These are phyloP conservation scores for Apodemus speciosus DNA, from an alignment of 2,113 vertebrate species.

Conservation along the genomic window DNA sequence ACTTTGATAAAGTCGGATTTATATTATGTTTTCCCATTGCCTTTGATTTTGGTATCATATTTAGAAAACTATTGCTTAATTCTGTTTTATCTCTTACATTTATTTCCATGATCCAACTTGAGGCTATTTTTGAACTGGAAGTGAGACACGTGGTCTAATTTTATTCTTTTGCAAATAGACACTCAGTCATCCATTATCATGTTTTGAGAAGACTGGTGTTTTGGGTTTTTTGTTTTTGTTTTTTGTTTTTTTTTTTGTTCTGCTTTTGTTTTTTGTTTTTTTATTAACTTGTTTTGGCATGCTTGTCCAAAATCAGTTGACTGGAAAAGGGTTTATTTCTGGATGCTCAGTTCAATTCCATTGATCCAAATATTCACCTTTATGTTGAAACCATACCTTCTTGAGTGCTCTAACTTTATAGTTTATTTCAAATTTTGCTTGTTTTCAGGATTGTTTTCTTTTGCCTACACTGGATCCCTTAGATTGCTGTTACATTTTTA, in stretches of 20 bases:
- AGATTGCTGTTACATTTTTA: background rate
- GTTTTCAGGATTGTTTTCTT: background rate
- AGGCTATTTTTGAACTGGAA: background rate
- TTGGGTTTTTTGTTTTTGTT: no score
- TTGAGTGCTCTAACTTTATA: background rate
- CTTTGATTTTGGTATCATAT: background rate
- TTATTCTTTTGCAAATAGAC: background rate
- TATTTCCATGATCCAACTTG: background rate
- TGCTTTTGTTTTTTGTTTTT: background rate
- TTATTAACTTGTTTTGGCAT: background rate
- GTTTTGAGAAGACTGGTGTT: background rate
- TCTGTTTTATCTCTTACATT: background rate
- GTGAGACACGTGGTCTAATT: accelerated
- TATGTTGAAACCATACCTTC: background rate
- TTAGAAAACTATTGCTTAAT: background rate
- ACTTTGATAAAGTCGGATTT: background rate
- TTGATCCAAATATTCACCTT: background rate
- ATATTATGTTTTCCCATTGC: background rate
- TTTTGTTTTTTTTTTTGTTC: background rate
- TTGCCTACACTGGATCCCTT: background rate
- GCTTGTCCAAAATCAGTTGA: background rate
- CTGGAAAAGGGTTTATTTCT: background rate
- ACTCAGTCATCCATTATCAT: background rate
- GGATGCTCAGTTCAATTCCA: background rate
- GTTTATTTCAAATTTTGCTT: background rate